phyloP scores from a whole-genome alignment of 2,113 vertebrate genomes.

The Hyperoodon ampullatus region DNA sequence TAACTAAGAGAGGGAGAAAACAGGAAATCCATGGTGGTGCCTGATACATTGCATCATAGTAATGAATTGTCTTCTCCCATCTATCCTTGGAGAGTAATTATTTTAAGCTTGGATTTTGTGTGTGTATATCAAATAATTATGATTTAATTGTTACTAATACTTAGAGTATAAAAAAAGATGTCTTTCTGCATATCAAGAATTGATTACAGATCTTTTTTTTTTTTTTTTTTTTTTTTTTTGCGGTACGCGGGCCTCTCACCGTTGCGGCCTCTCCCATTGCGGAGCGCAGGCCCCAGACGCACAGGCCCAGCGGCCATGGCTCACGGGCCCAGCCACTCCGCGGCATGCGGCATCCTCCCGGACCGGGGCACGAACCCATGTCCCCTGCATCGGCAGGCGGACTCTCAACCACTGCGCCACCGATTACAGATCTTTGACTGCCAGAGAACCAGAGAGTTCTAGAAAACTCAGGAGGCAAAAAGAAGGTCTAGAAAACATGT shows the following conservation, averaged over 20 bases:
- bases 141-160: neutral
- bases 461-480: constrained; percentile 25
- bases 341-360: too few relatives aligned
- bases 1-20: neutral
- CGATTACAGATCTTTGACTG: neutral
- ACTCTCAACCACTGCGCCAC: too few relatives aligned
- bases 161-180: neutral
- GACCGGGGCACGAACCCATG: too few relatives aligned
- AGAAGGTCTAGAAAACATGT: neutral
- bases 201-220: neutral
- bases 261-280: too few relatives aligned
- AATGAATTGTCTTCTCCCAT: neutral
- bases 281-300: too few relatives aligned
- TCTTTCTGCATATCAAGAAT: neutral
- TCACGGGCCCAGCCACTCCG: too few relatives aligned
- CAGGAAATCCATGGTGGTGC: neutral
- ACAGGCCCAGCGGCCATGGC: too few relatives aligned
- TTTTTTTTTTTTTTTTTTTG: too few relatives aligned
- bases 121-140: neutral
- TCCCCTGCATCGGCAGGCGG: too few relatives aligned
- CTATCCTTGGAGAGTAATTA: neutral
- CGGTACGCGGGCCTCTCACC: too few relatives aligned
- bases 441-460: neutral
- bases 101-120: neutral
- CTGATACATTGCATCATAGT: neutral